Evolutionary conservation across 2,888 invertebrate species (phyloP).

Genomic region (Brenthis ino): DNA sequence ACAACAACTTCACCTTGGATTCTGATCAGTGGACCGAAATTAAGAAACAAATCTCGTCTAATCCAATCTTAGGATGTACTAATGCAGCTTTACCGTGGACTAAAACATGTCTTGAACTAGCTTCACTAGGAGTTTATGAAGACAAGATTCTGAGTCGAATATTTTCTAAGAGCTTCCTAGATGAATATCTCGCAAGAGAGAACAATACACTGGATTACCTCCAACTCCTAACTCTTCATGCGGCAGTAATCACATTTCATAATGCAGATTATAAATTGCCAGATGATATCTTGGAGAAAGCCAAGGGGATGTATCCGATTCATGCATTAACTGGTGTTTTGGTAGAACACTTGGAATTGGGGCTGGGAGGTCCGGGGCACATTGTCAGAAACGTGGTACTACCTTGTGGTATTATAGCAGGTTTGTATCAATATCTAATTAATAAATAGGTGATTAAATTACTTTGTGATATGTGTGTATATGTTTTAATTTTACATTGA

Average conservation of each 20-base stretch:
- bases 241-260: constrained; percentile 76
- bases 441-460: neutral
- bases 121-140: constrained; percentile 82
- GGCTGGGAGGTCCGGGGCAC: constrained; percentile 82
- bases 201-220: constrained; percentile 70
- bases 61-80: constrained; percentile 63
- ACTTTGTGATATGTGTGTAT: too few species aligned
- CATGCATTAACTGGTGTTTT: constrained; percentile 66
- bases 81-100: constrained; percentile 75
- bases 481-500: too few species aligned
- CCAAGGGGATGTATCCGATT: constrained; percentile 56
- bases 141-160: constrained; percentile 75
- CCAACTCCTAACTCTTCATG: constrained; percentile 79
- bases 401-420: constrained; percentile 79
- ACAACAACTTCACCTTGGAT: constrained; percentile 83
- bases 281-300: constrained; percentile 59
- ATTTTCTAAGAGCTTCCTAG: constrained; percentile 76
- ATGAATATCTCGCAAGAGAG: constrained; percentile 59
- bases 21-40: constrained; percentile 76
- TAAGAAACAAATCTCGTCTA: constrained; percentile 62
- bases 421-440: constrained; percentile 55
- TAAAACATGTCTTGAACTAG: constrained; percentile 80
- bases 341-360: constrained; percentile 71
- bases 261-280: constrained; percentile 65
- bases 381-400: constrained; percentile 79